A percentile compares a stretch with the other conserved stretches of the same genome.
phyloP scores from a whole-genome alignment of 2,888 invertebrate genomes.

The Phragmatobia fuliginosa region DNA sequence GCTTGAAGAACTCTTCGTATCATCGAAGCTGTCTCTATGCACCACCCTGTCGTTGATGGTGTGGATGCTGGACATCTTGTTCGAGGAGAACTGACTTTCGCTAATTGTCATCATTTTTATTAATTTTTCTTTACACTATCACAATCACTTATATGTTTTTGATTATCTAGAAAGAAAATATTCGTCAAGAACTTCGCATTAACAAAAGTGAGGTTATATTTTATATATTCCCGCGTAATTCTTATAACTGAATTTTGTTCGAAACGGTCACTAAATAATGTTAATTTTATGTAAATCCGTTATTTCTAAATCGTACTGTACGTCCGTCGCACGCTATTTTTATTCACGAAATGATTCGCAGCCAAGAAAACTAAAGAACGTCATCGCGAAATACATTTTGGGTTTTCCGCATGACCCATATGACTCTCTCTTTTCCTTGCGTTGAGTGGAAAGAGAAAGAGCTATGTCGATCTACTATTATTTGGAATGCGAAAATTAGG shows the following conservation, averaged over 20 bases:
- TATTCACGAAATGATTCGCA: constrained; percentile 1
- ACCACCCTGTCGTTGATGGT: constrained; percentile 82
- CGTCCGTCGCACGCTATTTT: constrained; percentile 10
- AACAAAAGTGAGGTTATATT: not conserved
- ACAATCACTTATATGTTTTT: constrained; percentile 37
- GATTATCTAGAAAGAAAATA: constrained; percentile 9
- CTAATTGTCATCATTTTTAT: constrained; percentile 84
- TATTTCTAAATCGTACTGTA: not conserved
- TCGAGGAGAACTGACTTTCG: constrained; percentile 84
- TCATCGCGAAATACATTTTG: not conserved
- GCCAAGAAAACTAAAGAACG: not conserved
- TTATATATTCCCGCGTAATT: not conserved
- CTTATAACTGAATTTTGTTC: not conserved
- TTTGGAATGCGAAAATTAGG: not conserved
- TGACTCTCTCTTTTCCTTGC: not conserved
- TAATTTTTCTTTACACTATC: constrained; percentile 38
- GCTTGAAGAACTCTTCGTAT: constrained; percentile 81
- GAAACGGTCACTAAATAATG: not conserved
- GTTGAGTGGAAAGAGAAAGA: not conserved
- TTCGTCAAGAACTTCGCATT: not conserved
- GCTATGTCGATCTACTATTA: not conserved
- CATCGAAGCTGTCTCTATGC: constrained; percentile 81
- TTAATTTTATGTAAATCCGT: not conserved
- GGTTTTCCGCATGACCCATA: not conserved
- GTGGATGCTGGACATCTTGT: constrained; percentile 83